These are phyloP conservation scores for Sitobion miscanthi DNA, from an alignment of 1,140 invertebrate species.

Conservation along the genomic window DNA sequence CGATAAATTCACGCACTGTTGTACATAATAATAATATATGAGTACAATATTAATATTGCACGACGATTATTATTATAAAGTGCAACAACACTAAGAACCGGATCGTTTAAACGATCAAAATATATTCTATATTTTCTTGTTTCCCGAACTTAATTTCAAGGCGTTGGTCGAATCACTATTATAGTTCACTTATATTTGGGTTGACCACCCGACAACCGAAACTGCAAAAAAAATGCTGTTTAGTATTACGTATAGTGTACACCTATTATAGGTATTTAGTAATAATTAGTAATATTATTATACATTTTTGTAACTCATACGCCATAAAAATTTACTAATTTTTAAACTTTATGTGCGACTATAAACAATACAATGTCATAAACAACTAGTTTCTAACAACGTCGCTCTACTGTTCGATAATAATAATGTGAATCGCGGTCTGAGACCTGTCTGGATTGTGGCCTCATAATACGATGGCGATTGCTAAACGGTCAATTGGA, in stretches of 20 bases:
- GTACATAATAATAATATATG: background rate
- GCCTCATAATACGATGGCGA: background rate
- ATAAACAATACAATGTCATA: background rate
- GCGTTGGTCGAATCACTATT: too few species aligned
- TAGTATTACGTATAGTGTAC: too few species aligned
- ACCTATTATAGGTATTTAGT: too few species aligned
- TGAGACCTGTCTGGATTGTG: background rate
- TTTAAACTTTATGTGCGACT: background rate
- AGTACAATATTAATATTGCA: background rate
- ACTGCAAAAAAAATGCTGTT: too few species aligned
- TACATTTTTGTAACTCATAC: background rate
- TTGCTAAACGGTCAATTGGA: constrained; percentile 9
- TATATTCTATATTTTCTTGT: background rate
- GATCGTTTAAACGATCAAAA: background rate
- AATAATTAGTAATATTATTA: background rate
- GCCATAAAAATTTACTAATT: background rate
- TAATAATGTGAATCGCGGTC: background rate
- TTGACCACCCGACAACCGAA: too few species aligned
- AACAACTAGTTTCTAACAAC: background rate
- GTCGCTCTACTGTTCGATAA: background rate
- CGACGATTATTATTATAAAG: background rate
- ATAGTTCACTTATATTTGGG: too few species aligned
- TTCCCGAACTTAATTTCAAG: background rate
- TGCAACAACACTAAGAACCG: background rate
- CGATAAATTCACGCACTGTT: background rate